Base-by-base conservation (phyloP, 1,140 invertebrate species). In the Lasioglossum albipes region DNA sequence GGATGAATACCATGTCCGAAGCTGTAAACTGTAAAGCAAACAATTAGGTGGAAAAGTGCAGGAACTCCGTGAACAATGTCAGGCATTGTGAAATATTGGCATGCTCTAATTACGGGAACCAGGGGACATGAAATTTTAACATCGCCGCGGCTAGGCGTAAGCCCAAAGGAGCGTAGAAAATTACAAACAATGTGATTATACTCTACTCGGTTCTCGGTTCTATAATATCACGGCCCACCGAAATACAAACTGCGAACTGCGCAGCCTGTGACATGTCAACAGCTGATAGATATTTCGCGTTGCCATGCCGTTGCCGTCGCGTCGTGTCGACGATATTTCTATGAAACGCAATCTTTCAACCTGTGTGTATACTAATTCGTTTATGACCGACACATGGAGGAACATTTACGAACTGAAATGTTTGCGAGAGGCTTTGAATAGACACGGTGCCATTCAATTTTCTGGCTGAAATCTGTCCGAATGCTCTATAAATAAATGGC, bases 41-140 rank as follows among this genome's bases (percentile, higher is more conserved):
- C 36, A 41, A 67, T 41, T 70, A 49, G 27, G 6, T n/a, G 13
- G 18, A 41, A 9, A 4, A 3, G 4, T 7, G 9, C 18, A 42
- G 6, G 13, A 10, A n/a, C 2, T 22, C 6, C 6, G 49, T 20
- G 75, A 10, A 27, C 45, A 22, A 71, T 57, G 1, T 36, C 66
- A 22, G 49, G 22, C 61, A 67, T 4, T 54, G 16, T 70, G 16
- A 64, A 57, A 42, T 70, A 70, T 66, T 78, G 27, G 27, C 59
- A 72, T 82, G 75, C 75, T 54, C 52, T 49, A 81, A 69, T 75
- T 75, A 76, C 0, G 4, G 6, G 31, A 61, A 65, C 41, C 49
- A 42, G 1, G 41, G 62, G 54, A 49, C 49, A 2, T 77, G 66
- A 77, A 57, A 77, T 75, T 80, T 80, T 65, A 62, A 75, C 41